Evolutionary conservation across 2,113 vertebrate species (phyloP).

Genomic region (Calidris pygmaea): DNA sequence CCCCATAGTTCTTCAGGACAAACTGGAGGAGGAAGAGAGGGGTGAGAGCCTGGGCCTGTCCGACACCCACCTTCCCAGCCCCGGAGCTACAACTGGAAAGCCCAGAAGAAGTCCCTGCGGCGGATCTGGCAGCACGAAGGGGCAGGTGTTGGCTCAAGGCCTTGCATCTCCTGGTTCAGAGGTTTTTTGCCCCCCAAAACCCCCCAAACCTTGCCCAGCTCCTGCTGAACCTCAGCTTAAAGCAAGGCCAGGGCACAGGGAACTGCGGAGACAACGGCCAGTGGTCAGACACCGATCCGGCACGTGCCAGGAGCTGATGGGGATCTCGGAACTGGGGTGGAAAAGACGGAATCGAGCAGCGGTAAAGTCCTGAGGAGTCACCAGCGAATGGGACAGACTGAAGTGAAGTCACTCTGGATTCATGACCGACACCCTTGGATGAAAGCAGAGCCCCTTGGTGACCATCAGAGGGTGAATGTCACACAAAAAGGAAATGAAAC

Average conservation of each 20-base stretch:
- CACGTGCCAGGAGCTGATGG: accelerated
- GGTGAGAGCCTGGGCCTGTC: neutral
- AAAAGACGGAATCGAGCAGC: neutral
- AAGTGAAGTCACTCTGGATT: neutral
- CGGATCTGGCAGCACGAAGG: accelerated
- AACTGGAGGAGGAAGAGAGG: conserved; percentile 73
- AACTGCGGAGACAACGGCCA: accelerated
- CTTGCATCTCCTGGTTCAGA: neutral
- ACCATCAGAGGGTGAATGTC: neutral
- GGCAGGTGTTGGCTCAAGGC: accelerated
- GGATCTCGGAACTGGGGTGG: accelerated
- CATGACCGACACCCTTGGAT: accelerated
- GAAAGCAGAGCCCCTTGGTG: neutral
- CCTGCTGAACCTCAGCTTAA: neutral
- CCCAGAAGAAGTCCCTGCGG: accelerated
- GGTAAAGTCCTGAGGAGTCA: neutral
- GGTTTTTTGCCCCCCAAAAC: neutral
- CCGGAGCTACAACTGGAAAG: accelerated
- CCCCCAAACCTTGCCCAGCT: no score
- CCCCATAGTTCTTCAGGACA: conserved; percentile 94
- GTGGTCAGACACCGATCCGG: neutral
- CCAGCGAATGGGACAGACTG: accelerated
- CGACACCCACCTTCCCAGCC: neutral
- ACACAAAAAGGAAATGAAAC: neutral
- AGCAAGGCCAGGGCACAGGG: neutral